Base-by-base conservation (phyloP, 2,888 invertebrate genomes). In the Hermaeophaga mercurialis region DNA sequence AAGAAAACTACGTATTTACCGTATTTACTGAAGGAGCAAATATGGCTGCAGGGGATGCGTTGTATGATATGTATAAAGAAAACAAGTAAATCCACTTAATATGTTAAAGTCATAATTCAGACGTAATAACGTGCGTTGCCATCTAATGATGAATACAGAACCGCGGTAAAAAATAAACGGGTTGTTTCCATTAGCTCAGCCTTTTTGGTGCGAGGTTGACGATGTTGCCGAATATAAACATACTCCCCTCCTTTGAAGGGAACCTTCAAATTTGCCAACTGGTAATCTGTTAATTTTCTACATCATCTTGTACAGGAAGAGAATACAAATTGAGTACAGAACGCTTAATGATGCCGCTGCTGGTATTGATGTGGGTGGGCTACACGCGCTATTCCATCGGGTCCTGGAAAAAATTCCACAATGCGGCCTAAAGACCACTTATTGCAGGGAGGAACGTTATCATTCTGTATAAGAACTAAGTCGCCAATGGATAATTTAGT, bases 271-370 rank as follows among this genome's bases (percentile, higher is more conserved):
- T 11, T 12, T 1, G 26, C 4, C 14, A 44, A 1, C 8, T 24
- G 15, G 14, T 11, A 24, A n/a, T 7, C 22, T 26, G 15, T 26
- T 9, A 48, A 2, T 36, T 48, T 17, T 33, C 34, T 18, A 12
- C 8, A 8, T 56, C 49, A 18, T 49, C 43, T 43, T 49, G 39
- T 9, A 56, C n/a, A 8, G 52, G 52, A 12, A 54, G 22, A 7
- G 54, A 54, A 34, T 55, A 58, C 41, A 55, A 41, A 43, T 54
- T 50, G 19, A 46, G 15, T 4, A 52, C 15, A 9, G 58, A 50
- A 38, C 55, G 44, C 14, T 39, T 55, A 19, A 44, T 38, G 8
- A n/a, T 28, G 31, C 39, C 50, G 22, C 18, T 45, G 8, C 22
- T 3, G 12, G 46, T 39, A n/a, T 24, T 11, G 26, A 59, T 11